Evolutionary conservation across 2,113 vertebrate species (phyloP), one percentile per base, ranked within the genome.

Genomic region (Salminus brasiliensis): DNA sequence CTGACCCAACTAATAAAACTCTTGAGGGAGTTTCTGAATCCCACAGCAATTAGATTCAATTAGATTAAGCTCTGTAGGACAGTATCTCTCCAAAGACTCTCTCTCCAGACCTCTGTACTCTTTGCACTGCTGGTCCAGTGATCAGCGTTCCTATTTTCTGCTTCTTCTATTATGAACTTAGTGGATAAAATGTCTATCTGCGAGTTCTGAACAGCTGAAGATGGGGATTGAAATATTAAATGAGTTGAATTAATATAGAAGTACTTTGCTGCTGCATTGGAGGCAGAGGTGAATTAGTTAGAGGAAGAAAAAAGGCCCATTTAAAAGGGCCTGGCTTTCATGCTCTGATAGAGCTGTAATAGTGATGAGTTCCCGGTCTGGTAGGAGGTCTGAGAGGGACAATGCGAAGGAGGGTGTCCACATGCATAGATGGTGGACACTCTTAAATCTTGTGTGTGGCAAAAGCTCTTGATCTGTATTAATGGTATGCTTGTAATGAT

Each of bases 241-340:
- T n/a, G 60, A 65, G 18, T 25, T 65, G 16, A 65, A 65, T 65
- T 65, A 65, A 65, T 36, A 36, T 65, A 18, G 32, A 65, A n/a
- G 15, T 65, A 36, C 60, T 65, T 18, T 18, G 34, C n/a, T 16
- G 32, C 60, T 3, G 34, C 15, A 16, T 36, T 36, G 34, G 60
- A 65, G 60, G 34, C 60, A 32, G 60, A 65, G 34, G 60, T 65
- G 60, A 65, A 65, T 65, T 65, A 65, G 30, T 65, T 18, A 36
- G 18, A 32, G 60, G 29, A 7, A 32, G 15, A 32, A 63, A 65
- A 25, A 65, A n/a, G 30, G 60, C 21, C 3, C 29, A 32, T 63
- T 63, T 18, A 34, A 63, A 63, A 6, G 57, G 27, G 0, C 34
- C 18, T 23, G 21, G 60, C 30, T 36, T 65, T 65, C 60, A 36